phyloP scores from a whole-genome alignment of 2,113 vertebrate genomes.

The Chauna torquata region DNA sequence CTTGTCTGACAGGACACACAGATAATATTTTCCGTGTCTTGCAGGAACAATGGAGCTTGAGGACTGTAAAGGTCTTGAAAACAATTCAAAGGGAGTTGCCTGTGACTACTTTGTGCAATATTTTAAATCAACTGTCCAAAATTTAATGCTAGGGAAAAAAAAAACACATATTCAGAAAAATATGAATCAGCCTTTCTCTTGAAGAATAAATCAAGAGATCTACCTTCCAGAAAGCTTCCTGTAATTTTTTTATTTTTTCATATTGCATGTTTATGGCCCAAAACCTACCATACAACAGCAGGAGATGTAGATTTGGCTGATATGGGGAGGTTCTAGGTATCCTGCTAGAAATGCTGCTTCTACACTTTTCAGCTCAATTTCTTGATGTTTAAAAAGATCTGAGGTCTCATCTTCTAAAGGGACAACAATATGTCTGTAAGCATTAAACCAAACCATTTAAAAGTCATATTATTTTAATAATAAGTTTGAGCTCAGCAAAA shows the following conservation, averaged over 20 bases:
- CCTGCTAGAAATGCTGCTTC: not conserved
- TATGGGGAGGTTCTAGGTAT: not conserved
- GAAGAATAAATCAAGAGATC: not conserved
- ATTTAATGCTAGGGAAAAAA: not conserved
- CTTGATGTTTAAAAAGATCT: not conserved
- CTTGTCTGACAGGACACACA: not conserved
- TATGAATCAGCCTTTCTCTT: not conserved
- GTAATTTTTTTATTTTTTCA: not conserved
- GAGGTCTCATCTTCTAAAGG: not conserved
- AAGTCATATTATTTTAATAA: not conserved
- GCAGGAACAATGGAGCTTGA: not conserved
- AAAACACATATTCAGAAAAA: not conserved
- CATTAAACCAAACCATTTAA: not conserved
- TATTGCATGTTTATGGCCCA: not conserved
- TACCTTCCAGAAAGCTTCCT: not conserved
- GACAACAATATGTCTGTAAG: not conserved
- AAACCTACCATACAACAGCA: not conserved
- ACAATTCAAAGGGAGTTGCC: not conserved
- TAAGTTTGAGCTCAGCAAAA: slow-evolving; percentile 8
- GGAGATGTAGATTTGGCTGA: not conserved
- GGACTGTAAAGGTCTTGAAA: not conserved
- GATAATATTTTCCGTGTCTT: not conserved
- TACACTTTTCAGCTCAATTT: not conserved
- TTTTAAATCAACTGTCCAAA: not conserved
- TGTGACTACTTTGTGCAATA: not conserved